Base-by-base conservation (phyloP, 92 coral and sea anemone species). In the Pocillopora meandrina region DNA sequence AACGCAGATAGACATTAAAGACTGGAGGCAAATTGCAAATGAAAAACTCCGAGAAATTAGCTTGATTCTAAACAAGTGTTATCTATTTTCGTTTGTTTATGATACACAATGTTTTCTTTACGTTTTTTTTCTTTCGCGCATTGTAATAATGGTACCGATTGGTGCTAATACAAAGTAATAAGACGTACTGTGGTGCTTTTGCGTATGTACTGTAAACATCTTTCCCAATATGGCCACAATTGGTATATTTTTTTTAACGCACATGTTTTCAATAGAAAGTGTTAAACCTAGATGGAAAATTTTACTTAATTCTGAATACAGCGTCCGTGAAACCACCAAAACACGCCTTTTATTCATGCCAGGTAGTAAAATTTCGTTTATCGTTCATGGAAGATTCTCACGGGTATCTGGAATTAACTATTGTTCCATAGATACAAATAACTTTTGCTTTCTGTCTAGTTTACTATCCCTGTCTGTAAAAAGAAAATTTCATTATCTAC, bases 321-420 rank as follows among this genome's bases (percentile, higher is more conserved):
- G 31, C 3, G 8, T 12, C 13, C 23, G 12, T 8, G 15, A 64
- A 49, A 36, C 59, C 12, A 10, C 8, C 15, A 78, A 58, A 33
- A 65, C 66, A 75, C 65, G 58, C 82, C 68, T 47, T 62, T 26
- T 42, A 10, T 78, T 26, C 31, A 26, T 14, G 49, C 61, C 72
- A 78, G 72, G 17, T 62, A 42, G n/a, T 35, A 61, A 78, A 64
- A 11, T 36, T 6, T 42, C 21, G 31, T 21, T 35, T 18, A 18
- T 42, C 20, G 60, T 62, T 64, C 49, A 26, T 23, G 11, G 60
- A 47, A 64, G 20, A 47, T 65, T 78, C 82, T 78, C 82, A 65
- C 82, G 82, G 82, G 80, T 76, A 14, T 17, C 10, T 6, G 18
- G 35, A 74, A 56, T 56, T 12, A 12, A 61, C 60, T 8, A 78